A percentile compares a stretch with the other conserved stretches of the same genome.
phyloP scores from a whole-genome alignment of 2,888 invertebrate genomes.

The Heliconius ismenius region DNA sequence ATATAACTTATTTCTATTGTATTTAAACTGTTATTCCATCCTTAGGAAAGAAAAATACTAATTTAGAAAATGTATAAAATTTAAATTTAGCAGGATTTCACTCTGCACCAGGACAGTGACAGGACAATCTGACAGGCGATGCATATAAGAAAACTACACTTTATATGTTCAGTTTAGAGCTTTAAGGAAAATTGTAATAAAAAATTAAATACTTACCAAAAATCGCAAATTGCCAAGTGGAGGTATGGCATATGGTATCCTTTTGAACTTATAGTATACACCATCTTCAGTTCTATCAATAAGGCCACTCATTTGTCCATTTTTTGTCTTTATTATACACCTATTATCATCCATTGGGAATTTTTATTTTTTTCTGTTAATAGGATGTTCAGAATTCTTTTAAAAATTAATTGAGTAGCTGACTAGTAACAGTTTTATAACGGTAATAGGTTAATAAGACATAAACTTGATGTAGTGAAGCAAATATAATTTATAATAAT shows the following conservation, averaged over 20 bases:
- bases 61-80: too few relatives aligned
- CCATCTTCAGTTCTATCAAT: conserved; percentile 54
- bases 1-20: too few relatives aligned
- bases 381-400: background rate
- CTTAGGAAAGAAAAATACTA: too few relatives aligned
- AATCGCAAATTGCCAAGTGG: conserved; percentile 66
- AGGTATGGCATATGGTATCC: conserved; percentile 72
- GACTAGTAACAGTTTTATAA: background rate
- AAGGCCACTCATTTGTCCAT: conserved; percentile 66
- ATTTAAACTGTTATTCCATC: too few relatives aligned
- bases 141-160: background rate
- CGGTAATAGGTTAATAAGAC: background rate
- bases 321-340: conserved; percentile 53
- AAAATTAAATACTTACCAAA: conserved; percentile 57
- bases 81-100: too few relatives aligned
- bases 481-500: background rate
- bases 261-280: conserved; percentile 64
- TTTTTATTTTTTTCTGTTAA: background rate
- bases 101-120: too few relatives aligned
- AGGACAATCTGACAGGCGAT: too few relatives aligned
- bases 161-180: background rate
- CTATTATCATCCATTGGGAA: conserved; percentile 38
- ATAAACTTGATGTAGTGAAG: background rate
- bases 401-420: background rate
- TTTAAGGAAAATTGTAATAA: background rate